Base-by-base conservation (phyloP, 2,888 invertebrate genomes). In the Erynnis tages region DNA sequence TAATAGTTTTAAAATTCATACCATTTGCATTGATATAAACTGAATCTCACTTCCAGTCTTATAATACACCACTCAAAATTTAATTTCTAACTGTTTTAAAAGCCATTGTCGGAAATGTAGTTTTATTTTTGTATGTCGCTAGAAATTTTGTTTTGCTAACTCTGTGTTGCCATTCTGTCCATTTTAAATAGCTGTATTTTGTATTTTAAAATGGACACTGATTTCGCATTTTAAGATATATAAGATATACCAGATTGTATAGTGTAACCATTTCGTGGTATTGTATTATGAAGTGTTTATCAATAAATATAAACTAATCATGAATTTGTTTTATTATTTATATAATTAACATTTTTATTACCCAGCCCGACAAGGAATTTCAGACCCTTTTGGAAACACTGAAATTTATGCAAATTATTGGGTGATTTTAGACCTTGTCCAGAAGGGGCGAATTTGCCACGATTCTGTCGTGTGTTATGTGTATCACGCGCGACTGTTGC, bases 311-410 rank as follows among this genome's bases (percentile, higher is more conserved):
- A 52, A 35, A 14, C 41, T 47, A 44, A 47, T 46, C 37, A 47
- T 11, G 13, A 19, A 27, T 46, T 21, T 30, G 38, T 19, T 6
- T 55, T 71, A 70, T 70, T 67, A 63, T 63, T 54, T 25, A 25
- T 10, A 10, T 10, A 3, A n/a, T 29, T 10, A n/a, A n/a, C n/a
- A n/a, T n/a, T n/a, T n/a, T n/a, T n/a, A n/a, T n/a, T n/a, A n/a
- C n/a, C n/a, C n/a, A n/a, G n/a, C n/a, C n/a, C n/a, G n/a, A n/a
- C n/a, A n/a, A n/a, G n/a, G n/a, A n/a, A n/a, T n/a, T n/a, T n/a
- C n/a, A n/a, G n/a, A n/a, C n/a, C n/a, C n/a, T n/a, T n/a, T n/a
- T n/a, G n/a, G n/a, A n/a, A n/a, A n/a, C n/a, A n/a, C n/a, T n/a
- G n/a, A n/a, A n/a, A n/a, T n/a, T n/a, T n/a, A n/a, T n/a, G n/a